Percentiles rank a stretch among this genome's conserved stretches.
These are phyloP conservation scores for Delphinus delphis DNA, from an alignment of 2,113 vertebrate genomes.

Conservation along the genomic window DNA sequence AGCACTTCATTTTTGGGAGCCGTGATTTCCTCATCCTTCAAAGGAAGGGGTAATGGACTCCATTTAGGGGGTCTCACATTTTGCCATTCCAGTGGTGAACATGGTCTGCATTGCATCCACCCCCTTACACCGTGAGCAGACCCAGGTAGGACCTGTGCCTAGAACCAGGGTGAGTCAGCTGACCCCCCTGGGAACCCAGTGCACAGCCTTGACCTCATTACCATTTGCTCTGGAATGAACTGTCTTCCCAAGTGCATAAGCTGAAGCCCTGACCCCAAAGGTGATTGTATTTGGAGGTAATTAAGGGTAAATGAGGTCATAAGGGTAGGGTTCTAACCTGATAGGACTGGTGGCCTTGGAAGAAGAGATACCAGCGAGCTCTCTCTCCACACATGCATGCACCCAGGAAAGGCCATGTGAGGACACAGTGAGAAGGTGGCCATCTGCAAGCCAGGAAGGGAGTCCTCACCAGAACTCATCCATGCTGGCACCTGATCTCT, in stretches of 20 bases:
- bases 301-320: not conserved
- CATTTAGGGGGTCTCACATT: not conserved
- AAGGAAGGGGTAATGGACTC: not conserved
- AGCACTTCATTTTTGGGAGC: not conserved
- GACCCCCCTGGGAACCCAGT: not conserved
- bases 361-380: not conserved
- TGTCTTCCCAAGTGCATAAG: not conserved
- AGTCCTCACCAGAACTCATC: not conserved
- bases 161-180: not conserved
- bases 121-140: fast-evolving
- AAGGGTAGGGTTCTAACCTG: not conserved
- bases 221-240: not conserved
- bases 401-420: not conserved
- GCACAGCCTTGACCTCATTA: not conserved
- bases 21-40: not conserved
- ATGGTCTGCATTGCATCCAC: not conserved
- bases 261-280: not conserved
- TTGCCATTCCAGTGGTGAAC: no score
- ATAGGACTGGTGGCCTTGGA: not conserved
- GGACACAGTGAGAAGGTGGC: not conserved
- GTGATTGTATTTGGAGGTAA: not conserved
- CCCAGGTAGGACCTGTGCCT: not conserved
- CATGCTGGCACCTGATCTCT: not conserved
- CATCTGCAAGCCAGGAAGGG: not conserved
- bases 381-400: not conserved